Percentiles rank a stretch among this genome's conserved stretches.
Conservation (phyloP, 2,113 vertebrate species). For the Nothobranchius furzeri region DNA sequence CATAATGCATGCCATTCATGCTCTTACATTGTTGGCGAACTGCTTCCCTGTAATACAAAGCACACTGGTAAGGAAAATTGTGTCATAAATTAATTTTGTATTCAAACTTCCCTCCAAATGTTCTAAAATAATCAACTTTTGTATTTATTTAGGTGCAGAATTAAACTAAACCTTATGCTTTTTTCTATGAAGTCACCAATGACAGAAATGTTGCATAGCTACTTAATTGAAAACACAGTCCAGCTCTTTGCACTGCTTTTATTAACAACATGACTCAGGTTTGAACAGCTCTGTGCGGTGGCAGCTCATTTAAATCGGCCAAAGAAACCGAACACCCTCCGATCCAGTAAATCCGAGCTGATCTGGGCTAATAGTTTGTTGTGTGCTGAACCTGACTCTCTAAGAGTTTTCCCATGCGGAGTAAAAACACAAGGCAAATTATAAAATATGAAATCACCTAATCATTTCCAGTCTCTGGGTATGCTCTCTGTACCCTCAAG, state of each 20-base stretch:
- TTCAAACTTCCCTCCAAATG: too few species aligned
- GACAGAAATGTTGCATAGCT: not conserved
- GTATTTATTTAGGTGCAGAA: not conserved
- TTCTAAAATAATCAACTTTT: not conserved
- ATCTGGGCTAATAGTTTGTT: conserved; percentile 51
- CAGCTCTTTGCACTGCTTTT: not conserved
- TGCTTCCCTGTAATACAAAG: too few species aligned
- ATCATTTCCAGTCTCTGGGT: conserved; percentile 60
- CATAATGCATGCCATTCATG: too few species aligned
- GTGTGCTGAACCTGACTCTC: conserved; percentile 36
- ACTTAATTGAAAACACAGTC: too few species aligned
- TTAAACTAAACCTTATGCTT: not conserved
- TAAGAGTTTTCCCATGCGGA: conserved; percentile 31
- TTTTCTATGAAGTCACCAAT: not conserved
- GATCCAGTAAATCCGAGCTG: conserved; percentile 44
- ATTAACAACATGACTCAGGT: conserved; percentile 10
- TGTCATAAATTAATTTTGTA: too few species aligned
- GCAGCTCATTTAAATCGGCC: conserved; percentile 19
- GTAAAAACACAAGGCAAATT: conserved; percentile 33
- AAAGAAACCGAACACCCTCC: conserved; percentile 48
- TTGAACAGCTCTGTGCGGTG: conserved; percentile 15
- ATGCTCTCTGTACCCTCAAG: conserved; percentile 26
- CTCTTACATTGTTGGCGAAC: too few species aligned
- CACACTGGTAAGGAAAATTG: too few species aligned
- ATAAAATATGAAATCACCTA: conserved; percentile 60